Percentiles rank a stretch among this genome's conserved stretches.
Evolutionary conservation across 2,888 invertebrate species (phyloP).

Genomic region (Syritta pipiens): DNA sequence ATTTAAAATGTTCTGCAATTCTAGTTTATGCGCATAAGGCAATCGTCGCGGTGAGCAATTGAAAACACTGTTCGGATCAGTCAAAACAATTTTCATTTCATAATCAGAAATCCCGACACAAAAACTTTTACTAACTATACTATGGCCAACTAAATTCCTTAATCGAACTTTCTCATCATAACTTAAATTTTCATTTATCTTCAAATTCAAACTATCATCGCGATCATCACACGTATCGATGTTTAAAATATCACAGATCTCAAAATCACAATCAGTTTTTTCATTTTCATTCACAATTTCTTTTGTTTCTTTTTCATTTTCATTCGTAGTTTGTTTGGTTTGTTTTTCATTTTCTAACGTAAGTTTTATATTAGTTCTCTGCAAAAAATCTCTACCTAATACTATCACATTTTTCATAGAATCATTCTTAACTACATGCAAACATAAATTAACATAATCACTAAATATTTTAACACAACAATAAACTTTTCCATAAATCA

Average conservation of each 20-base stretch:
- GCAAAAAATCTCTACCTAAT: constrained; percentile 22
- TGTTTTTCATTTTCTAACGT: too few species aligned
- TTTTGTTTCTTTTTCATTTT: too few species aligned
- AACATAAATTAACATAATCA: too few species aligned
- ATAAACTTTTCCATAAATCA: constrained; percentile 15
- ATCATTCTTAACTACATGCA: too few species aligned
- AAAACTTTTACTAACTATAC: neutral
- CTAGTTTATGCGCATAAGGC: neutral
- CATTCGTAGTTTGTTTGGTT: too few species aligned
- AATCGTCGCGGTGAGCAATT: too few species aligned
- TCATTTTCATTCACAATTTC: too few species aligned
- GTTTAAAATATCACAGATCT: constrained; percentile 1
- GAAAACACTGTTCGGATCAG: neutral
- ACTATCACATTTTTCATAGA: too few species aligned
- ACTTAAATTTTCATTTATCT: neutral
- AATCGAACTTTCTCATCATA: too few species aligned
- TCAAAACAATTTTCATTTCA: constrained; percentile 1
- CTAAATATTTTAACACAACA: constrained; percentile 14
- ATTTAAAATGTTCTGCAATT: constrained; percentile 12
- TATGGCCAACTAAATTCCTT: neutral
- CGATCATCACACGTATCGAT: constrained; percentile 1
- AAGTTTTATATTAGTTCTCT: too few species aligned
- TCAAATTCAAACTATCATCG: neutral
- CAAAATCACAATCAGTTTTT: too few species aligned
- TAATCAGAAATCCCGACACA: neutral